Base-by-base conservation (phyloP, 2,797 vertebrate species). In the Scleropages formosus region DNA sequence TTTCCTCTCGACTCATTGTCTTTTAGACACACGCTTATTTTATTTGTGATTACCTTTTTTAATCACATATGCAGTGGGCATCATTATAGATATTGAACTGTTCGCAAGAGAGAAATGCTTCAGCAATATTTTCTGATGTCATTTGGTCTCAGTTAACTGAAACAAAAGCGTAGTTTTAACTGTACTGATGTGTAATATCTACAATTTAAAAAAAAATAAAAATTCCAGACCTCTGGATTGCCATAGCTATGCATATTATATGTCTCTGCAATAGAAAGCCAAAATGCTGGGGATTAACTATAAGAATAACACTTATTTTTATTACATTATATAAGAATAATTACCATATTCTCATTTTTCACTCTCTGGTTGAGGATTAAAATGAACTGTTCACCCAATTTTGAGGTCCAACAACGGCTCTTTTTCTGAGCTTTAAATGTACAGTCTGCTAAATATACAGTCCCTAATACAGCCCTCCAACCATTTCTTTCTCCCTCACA, bases 21-120 rank as follows among this genome's bases (percentile, higher is more conserved):
- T 49, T 39, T 39, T 39, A 39, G 39, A 39, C 31, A 39, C 27
- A 11, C 24, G 58, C 46, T 46, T 61, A 24, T 67, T 72, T 64
- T 53, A 71, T 73, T 69, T 51, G 46, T 24, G 69, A 68, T 49
- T 68, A 68, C 24, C 51, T 20, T 44, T 53, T 26, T 4, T 4
- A 63, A 59, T 75, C 15, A 13, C 15, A 58, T 15, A 65, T 53
- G 46, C 59, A 75, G 49, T 10, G 47, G 31, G 60, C 46, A 63
- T 58, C 20, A 63, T 72, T 27, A 49, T n/a, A 39, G 26, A 63
- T 60, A 76, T 64, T 53, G 72, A 75, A 39, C 26, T 3, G 6
- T 16, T 53, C 16, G 4, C 18, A 26, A 44, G 7, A 13, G 26
- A n/a, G 31, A 24, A 60, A 49, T 27, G 22, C 20, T 68, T 72